Percentiles rank a stretch among this genome's conserved stretches.
These are phyloP conservation scores for Fringilla coelebs DNA, from an alignment of 2,797 vertebrate genomes.

Conservation along the genomic window DNA sequence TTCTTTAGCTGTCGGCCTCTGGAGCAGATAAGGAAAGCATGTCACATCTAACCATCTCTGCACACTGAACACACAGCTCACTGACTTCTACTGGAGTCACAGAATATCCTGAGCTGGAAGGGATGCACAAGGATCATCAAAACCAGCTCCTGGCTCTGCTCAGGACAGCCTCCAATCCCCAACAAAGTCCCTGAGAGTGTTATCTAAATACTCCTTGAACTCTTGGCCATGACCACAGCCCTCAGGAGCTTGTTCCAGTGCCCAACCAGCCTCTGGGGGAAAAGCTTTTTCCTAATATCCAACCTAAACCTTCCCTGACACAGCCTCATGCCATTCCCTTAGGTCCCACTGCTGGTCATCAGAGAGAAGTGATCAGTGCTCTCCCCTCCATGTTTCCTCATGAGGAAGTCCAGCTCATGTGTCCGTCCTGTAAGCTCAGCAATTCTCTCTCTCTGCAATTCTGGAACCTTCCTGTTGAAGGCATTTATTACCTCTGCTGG, in stretches of 20 bases:
- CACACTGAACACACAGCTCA: not conserved
- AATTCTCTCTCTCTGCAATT: not conserved
- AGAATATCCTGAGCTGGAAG: not conserved
- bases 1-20: slow-evolving; percentile 88
- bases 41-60: not conserved
- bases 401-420: not conserved
- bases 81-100: not conserved
- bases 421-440: not conserved
- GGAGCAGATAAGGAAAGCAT: not conserved
- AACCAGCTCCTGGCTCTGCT: not conserved
- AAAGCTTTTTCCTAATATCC: not conserved
- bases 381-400: accelerated
- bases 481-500: not conserved
- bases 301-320: not conserved
- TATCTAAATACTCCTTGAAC: not conserved
- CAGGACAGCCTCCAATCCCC: not conserved
- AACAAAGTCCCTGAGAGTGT: not conserved
- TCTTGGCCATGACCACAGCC: not conserved
- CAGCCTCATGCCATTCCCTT: not conserved
- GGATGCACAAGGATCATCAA: not conserved
- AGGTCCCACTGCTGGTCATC: not conserved
- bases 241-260: not conserved
- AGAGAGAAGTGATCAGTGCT: not conserved
- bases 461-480: not conserved
- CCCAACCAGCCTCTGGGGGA: not conserved